Conservation (phyloP, 1,140 invertebrate genomes). For the Cydia pomonella region DNA sequence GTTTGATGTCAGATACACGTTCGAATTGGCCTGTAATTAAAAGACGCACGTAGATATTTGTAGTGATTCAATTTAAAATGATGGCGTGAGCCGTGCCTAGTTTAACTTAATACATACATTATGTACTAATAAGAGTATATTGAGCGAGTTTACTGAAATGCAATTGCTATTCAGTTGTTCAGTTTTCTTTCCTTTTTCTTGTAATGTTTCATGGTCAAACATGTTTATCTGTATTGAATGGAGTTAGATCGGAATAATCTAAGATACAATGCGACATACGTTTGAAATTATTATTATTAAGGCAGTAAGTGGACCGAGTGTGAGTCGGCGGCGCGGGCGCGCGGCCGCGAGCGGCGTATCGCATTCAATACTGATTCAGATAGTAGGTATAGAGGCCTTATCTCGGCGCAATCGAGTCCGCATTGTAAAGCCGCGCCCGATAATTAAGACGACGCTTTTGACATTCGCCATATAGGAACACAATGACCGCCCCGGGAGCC, state of each 20-base stretch:
- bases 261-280: conserved; percentile 76
- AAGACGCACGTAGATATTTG: too few species aligned
- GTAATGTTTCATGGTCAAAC: conserved; percentile 55
- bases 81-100: too few species aligned
- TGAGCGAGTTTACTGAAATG: conserved; percentile 15
- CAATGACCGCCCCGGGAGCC: conserved; percentile 77
- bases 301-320: conserved; percentile 67
- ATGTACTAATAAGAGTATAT: not conserved
- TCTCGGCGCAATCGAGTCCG: conserved; percentile 76
- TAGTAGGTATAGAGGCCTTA: conserved; percentile 72
- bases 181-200: conserved; percentile 54
- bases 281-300: conserved; percentile 79
- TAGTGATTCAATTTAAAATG: too few species aligned
- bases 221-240: conserved; percentile 71
- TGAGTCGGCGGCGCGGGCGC: conserved; percentile 40
- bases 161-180: conserved; percentile 40
- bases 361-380: conserved; percentile 72
- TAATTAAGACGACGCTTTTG: conserved; percentile 81
- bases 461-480: conserved; percentile 80
- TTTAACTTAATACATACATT: too few species aligned
- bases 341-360: conserved; percentile 40
- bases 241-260: conserved; percentile 75
- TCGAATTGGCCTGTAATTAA: too few species aligned
- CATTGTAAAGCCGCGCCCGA: conserved; percentile 76
- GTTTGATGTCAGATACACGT: too few species aligned